Evolutionary conservation across 2,888 invertebrate species (phyloP), one percentile per base, ranked within the genome.

Genomic region (Elmis aenea): DNA sequence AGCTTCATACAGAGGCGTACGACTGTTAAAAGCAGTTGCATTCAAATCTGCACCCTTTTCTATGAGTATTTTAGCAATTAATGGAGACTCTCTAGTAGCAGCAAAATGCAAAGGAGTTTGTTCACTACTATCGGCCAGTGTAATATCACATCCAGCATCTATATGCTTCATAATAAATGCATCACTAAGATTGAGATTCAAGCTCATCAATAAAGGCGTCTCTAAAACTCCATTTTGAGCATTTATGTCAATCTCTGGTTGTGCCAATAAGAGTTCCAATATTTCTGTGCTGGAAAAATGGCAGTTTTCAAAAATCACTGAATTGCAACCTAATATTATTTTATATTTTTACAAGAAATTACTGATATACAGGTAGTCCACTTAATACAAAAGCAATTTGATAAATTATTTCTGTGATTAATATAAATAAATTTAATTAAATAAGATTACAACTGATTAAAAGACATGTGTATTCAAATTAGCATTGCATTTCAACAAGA

Each of bases 1-100:
- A n/a, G 57, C 57, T 29, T 51, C 46, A 41, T 57, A 55, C 10
- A 62, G 38, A 3, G 58, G 55, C 3, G 57, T 54, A 10, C 53
- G 52, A 6, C 41, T 43, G 20, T 43, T 43, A 27, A 42, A 47
- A 46, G 56, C 55, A 26, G 22, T 18, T 11, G 48, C 49, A 37
- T 60, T 45, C 4, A 57, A 22, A 21, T 57, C 33, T 5, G 61
- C 60, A n/a, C 55, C 57, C 26, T 46, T 47, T 29, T 46, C 27
- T 21, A 60, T 45, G 18, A 61, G 35, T 22, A 52, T 30, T 20
- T 45, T 41, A 1, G 47, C 45, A 13, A 59, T 24, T 10, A 47
- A 27, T 14, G 50, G 43, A 6, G 26, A 26, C 28, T 42, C 18
- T 11, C 36, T 36, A 22, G 9, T 24, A 9, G 51, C 46, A 9